These are phyloP conservation scores for Lacerta bilineata DNA, from an alignment of 2,797 vertebrate species.

Conservation along the genomic window DNA sequence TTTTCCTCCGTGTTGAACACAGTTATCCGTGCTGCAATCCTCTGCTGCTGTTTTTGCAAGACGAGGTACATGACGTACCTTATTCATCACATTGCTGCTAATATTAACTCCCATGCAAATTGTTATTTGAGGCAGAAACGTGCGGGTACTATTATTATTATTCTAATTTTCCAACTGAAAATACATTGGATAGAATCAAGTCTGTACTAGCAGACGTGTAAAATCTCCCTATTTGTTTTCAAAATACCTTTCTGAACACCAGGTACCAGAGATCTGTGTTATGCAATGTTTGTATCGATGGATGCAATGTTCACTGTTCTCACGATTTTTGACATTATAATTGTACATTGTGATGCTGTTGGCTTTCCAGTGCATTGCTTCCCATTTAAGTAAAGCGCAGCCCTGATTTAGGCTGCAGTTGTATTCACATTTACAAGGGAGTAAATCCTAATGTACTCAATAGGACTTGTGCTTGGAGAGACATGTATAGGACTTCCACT, in stretches of 20 bases:
- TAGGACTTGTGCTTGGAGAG: neutral
- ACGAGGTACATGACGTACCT: neutral
- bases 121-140: neutral
- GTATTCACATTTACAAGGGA: neutral
- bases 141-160: neutral
- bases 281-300: neutral
- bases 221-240: neutral
- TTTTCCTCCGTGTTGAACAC: neutral
- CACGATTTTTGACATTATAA: neutral
- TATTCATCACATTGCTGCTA: constrained; percentile 25
- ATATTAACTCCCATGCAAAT: constrained; percentile 32
- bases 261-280: neutral
- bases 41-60: neutral
- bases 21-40: neutral
- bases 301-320: neutral
- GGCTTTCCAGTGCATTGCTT: neutral
- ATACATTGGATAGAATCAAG: neutral
- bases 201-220: neutral
- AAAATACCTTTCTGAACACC: neutral
- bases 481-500: too few species aligned
- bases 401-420: neutral
- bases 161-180: constrained; percentile 8
- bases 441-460: neutral
- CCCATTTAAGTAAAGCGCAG: neutral
- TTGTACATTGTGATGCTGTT: neutral